Evolutionary conservation across 2,797 vertebrate species (phyloP).

Genomic region (Heliangelus exortis): DNA sequence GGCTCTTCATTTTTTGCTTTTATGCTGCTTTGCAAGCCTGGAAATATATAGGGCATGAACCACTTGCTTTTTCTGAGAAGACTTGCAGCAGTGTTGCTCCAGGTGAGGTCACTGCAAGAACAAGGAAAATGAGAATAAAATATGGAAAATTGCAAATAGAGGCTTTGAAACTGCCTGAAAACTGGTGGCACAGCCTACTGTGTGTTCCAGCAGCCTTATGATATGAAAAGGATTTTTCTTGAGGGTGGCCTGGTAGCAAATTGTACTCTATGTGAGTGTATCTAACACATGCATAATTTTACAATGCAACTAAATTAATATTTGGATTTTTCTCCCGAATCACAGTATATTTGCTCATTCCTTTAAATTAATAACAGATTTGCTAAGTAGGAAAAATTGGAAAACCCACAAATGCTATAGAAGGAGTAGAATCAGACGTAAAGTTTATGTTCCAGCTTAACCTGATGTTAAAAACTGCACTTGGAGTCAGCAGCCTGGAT

Average conservation of each 20-base stretch:
- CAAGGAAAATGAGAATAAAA: background rate
- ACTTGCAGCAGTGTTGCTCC: background rate
- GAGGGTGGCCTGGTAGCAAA: background rate
- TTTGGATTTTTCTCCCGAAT: background rate
- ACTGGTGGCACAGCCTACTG: background rate
- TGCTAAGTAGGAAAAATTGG: background rate
- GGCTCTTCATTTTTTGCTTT: conserved; percentile 27
- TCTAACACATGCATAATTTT: background rate
- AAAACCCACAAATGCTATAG: background rate
- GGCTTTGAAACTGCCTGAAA: background rate
- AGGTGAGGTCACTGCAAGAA: conserved; percentile 27
- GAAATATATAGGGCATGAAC: conserved; percentile 1
- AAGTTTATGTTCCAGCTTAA: background rate
- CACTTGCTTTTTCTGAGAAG: background rate
- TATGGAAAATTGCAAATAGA: background rate
- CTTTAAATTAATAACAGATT: background rate
- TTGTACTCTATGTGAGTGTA: fast-evolving
- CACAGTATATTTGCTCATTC: background rate
- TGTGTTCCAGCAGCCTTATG: background rate
- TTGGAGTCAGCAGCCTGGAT: background rate
- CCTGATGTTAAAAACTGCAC: background rate
- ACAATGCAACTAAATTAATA: background rate
- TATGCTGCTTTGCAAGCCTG: background rate
- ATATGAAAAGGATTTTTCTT: background rate
- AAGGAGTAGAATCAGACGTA: background rate